A percentile compares a stretch with the other conserved stretches of the same genome.
These are phyloP conservation scores for Neodiprion lecontei DNA, from an alignment of 1,140 invertebrate species.

Conservation along the genomic window DNA sequence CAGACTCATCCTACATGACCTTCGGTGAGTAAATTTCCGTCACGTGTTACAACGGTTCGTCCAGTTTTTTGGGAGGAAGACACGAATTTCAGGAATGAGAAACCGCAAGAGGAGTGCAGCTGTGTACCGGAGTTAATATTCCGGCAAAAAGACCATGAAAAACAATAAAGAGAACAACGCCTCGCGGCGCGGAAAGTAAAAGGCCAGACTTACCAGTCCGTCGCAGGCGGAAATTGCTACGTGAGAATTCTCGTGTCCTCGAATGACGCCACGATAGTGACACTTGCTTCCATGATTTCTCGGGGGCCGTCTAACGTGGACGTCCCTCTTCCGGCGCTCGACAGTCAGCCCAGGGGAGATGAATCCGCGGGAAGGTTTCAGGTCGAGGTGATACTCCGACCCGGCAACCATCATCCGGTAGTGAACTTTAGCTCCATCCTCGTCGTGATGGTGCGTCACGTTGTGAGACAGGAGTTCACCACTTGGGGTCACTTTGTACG, in stretches of 20 bases:
- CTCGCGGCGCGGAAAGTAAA: too few species aligned
- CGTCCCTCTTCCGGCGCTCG: constrained; percentile 69
- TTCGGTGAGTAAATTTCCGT: too few species aligned
- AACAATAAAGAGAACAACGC: too few species aligned
- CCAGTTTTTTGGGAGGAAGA: too few species aligned
- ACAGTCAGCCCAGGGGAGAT: constrained; percentile 73
- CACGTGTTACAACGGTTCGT: too few species aligned
- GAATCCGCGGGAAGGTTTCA: constrained; percentile 71
- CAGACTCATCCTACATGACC: too few species aligned
- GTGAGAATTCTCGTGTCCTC: constrained; percentile 69
- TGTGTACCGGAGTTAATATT: too few species aligned
- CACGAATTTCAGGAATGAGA: too few species aligned
- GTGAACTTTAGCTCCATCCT: constrained; percentile 57
- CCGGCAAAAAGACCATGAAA: too few species aligned
- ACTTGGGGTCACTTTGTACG: constrained; percentile 63
- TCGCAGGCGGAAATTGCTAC: constrained; percentile 82
- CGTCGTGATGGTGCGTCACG: constrained; percentile 61
- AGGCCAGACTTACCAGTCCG: constrained; percentile 75
- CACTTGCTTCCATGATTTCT: constrained; percentile 66
- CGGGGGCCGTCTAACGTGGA: constrained; percentile 61
- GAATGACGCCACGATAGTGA: constrained; percentile 78
- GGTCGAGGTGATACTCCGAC: constrained; percentile 64
- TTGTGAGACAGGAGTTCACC: constrained; percentile 66
- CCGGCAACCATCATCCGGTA: constrained; percentile 65
- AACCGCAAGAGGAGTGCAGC: too few species aligned